Evolutionary conservation across 2,113 vertebrate species (phyloP).

Genomic region (Atlantisia rogersi): DNA sequence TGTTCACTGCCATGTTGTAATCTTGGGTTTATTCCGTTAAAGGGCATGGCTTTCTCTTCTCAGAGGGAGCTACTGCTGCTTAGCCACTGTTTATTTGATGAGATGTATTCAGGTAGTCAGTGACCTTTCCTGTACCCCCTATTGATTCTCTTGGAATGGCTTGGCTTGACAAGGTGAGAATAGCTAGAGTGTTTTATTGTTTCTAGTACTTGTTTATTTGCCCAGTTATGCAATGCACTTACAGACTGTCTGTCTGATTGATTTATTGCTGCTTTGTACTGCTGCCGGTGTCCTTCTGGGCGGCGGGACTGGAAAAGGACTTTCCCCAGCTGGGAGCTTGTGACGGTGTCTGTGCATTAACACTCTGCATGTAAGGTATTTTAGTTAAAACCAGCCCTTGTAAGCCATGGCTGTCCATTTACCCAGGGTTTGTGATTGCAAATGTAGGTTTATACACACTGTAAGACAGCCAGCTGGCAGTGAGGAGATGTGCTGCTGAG

Average conservation of each 20-base stretch:
- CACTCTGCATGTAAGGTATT: background rate
- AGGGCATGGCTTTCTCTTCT: background rate
- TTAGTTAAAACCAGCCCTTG: background rate
- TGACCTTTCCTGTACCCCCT: constrained; percentile 4
- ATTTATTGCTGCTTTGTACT: constrained; percentile 12
- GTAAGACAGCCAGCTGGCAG: background rate
- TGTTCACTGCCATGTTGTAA: background rate
- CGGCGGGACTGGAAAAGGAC: background rate
- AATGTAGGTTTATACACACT: background rate
- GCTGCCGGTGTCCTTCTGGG: background rate
- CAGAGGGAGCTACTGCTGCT: background rate
- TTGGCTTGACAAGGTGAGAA: background rate
- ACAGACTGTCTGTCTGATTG: background rate
- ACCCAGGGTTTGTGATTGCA: background rate
- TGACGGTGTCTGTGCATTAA: background rate
- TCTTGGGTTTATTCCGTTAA: background rate
- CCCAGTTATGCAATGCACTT: background rate
- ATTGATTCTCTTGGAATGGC: background rate
- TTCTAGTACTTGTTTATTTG: constrained; percentile 23
- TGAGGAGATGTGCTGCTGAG: background rate
- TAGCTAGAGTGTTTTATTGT: constrained; percentile 4
- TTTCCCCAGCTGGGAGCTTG: background rate
- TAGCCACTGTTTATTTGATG: background rate
- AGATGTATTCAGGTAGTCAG: background rate
- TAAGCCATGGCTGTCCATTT: background rate